Evolutionary conservation across 1,140 invertebrate genomes (phyloP).

Genomic region (Drosophila asahinai): DNA sequence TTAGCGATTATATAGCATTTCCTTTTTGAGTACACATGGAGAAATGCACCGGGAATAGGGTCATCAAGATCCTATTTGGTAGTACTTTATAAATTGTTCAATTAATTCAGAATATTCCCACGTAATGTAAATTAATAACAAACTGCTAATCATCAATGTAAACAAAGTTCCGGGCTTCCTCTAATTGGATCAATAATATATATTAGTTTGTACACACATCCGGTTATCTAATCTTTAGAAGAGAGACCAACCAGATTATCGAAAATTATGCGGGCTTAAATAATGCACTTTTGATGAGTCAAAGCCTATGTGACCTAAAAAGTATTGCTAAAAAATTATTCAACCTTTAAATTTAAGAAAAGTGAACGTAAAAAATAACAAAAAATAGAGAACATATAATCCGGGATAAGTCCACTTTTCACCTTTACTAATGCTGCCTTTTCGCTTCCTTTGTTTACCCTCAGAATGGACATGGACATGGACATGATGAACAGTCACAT

Average conservation of each 20-base stretch:
- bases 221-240: conserved; percentile 14
- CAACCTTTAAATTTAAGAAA: not conserved
- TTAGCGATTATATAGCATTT: conserved; percentile 11
- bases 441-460: not conserved
- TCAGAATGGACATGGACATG: conserved; percentile 29
- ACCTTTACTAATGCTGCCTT: not conserved
- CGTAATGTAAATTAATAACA: no score
- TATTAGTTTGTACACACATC: conserved; percentile 12
- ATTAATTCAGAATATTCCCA: not conserved
- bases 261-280: conserved; percentile 8
- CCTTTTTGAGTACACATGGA: conserved; percentile 2
- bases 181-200: conserved; percentile 3
- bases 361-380: not conserved
- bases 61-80: not conserved
- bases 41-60: not conserved
- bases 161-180: not conserved
- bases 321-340: not conserved
- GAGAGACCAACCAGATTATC: not conserved
- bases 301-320: not conserved
- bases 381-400: not conserved
- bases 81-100: not conserved
- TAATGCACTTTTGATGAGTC: not conserved
- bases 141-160: no score
- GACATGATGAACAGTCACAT: not conserved
- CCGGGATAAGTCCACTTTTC: no score